A percentile compares a stretch with the other conserved stretches of the same genome.
phyloP scores from a whole-genome alignment of 1,140 invertebrate genomes.

The Heliconius hermathena region DNA sequence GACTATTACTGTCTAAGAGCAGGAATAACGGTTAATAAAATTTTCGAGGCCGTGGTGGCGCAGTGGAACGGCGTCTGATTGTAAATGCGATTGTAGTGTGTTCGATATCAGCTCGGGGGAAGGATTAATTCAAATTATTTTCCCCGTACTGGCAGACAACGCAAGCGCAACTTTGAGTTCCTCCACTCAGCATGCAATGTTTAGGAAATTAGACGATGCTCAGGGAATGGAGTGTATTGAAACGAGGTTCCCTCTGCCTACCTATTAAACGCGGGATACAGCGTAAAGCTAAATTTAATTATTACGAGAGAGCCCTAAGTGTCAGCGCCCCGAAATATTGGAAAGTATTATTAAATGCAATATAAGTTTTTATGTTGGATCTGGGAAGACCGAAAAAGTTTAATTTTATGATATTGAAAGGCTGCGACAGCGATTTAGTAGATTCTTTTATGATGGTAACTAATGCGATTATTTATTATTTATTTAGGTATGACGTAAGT shows the following conservation, averaged over 20 bases:
- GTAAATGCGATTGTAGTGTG: neutral
- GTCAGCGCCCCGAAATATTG: neutral
- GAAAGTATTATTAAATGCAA: constrained; percentile 16
- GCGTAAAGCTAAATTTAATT: constrained; percentile 14
- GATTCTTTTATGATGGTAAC: neutral
- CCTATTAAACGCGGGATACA: too few species aligned
- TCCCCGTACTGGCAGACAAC: neutral
- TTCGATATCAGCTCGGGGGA: neutral
- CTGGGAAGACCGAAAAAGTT: neutral
- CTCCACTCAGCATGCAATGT: neutral
- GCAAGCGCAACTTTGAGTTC: neutral
- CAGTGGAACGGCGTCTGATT: neutral
- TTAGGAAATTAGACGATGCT: neutral
- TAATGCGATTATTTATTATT: too few species aligned
- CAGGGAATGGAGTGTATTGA: neutral
- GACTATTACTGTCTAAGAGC: neutral
- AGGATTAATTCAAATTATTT: neutral
- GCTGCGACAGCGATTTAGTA: neutral
- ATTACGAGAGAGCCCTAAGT: neutral
- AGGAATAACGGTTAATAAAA: neutral
- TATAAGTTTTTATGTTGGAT: constrained; percentile 3
- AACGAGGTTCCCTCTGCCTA: neutral
- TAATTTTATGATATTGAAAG: neutral
- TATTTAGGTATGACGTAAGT: too few species aligned
- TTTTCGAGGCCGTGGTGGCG: neutral